These are phyloP conservation scores for Eulithis prunata DNA, from an alignment of 2,888 invertebrate species.

Conservation along the genomic window DNA sequence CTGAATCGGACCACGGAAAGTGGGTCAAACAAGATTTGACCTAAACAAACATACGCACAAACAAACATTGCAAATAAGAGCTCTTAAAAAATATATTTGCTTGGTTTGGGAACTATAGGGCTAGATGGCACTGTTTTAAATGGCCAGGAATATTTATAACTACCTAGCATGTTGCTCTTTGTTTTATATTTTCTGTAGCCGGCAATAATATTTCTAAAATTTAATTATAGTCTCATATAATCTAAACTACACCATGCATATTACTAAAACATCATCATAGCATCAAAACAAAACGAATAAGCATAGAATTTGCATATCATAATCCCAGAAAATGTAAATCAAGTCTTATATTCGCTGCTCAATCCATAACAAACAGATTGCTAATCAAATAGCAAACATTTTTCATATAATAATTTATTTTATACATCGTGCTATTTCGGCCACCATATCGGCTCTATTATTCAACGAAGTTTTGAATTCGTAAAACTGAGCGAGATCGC, in stretches of 20 bases:
- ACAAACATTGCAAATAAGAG: too few relatives aligned
- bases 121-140: too few relatives aligned
- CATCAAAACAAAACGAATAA: slow-evolving; percentile 10
- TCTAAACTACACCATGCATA: slow-evolving; percentile 2
- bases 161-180: too few relatives aligned
- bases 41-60: too few relatives aligned
- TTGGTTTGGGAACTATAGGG: too few relatives aligned
- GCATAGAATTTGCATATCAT: slow-evolving; percentile 19
- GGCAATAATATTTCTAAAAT: not conserved
- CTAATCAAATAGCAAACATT: slow-evolving; percentile 63
- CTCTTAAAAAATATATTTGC: too few relatives aligned
- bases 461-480: slow-evolving; percentile 60
- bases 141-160: too few relatives aligned
- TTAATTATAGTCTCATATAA: not conserved
- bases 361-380: slow-evolving; percentile 60
- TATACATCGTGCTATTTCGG: slow-evolving; percentile 65
- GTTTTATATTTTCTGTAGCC: not conserved
- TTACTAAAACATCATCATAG: not conserved
- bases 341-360: slow-evolving; percentile 42
- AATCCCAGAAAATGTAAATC: slow-evolving; percentile 27
- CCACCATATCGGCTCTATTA: slow-evolving; percentile 62
- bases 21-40: too few relatives aligned
- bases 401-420: slow-evolving; percentile 51
- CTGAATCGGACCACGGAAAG: too few relatives aligned
- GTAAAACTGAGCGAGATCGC: slow-evolving; percentile 73